A percentile compares a stretch with the other conserved stretches of the same genome.
phyloP scores from a whole-genome alignment of 2,888 invertebrate species.

The Congeria kusceri region DNA sequence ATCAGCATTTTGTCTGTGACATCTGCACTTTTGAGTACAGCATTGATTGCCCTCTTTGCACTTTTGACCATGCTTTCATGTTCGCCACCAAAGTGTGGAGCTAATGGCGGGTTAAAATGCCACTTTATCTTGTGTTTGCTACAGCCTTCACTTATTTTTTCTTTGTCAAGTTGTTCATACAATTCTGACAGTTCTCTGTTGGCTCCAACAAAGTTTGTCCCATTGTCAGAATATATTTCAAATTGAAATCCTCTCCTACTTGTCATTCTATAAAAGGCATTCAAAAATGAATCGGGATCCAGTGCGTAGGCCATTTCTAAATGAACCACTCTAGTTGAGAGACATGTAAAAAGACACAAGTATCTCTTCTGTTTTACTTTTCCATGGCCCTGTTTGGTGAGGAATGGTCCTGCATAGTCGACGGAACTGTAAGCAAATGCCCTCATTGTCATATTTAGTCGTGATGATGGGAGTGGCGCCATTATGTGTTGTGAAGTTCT shows the following conservation, averaged over 20 bases:
- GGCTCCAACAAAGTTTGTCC: slow-evolving; percentile 59
- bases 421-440: slow-evolving; percentile 54
- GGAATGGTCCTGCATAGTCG: slow-evolving; percentile 63
- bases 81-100: slow-evolving; percentile 61
- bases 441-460: slow-evolving; percentile 27
- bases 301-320: slow-evolving; percentile 47
- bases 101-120: slow-evolving; percentile 58
- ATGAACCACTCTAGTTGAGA: slow-evolving; percentile 59
- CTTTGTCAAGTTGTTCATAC: background rate
- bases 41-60: background rate
- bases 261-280: slow-evolving; percentile 50
- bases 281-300: slow-evolving; percentile 54
- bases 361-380: slow-evolving; percentile 54
- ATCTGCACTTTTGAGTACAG: too few species aligned
- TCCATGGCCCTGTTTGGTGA: slow-evolving; percentile 55
- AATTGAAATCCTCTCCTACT: slow-evolving; percentile 48
- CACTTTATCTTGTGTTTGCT: too few species aligned
- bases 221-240: slow-evolving; percentile 48
- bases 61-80: slow-evolving; percentile 22
- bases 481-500: too few species aligned
- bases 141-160: slow-evolving; percentile 35
- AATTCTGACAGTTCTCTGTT: slow-evolving; percentile 3
- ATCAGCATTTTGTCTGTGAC: too few species aligned
- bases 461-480: slow-evolving; percentile 17
- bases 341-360: slow-evolving; percentile 59